Evolutionary conservation across 2,888 invertebrate genomes (phyloP).

Genomic region (Caenorhabditis becei): DNA sequence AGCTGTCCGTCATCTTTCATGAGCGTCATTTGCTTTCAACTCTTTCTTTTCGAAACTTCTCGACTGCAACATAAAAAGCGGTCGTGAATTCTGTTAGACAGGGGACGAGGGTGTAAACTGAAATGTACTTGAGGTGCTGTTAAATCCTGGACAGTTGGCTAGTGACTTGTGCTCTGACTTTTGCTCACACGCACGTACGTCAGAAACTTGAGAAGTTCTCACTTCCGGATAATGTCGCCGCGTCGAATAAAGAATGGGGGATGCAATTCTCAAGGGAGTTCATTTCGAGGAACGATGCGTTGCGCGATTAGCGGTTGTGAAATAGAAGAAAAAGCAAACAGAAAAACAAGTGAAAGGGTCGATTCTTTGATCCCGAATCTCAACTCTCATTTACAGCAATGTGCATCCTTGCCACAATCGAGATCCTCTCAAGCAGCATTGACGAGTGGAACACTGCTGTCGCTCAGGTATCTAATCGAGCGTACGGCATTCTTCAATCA

Average conservation of each 20-base stretch:
- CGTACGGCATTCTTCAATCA: background rate
- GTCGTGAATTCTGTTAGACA: constrained; percentile 19
- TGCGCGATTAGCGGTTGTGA: background rate
- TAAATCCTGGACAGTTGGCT: constrained; percentile 42
- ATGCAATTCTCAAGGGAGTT: no score
- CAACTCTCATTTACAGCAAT: constrained; percentile 67
- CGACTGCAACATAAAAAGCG: constrained; percentile 19
- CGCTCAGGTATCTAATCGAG: constrained; percentile 52
- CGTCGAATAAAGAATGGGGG: no score
- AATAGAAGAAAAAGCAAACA: background rate
- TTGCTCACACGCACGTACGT: constrained; percentile 16
- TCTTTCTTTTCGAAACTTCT: constrained; percentile 3
- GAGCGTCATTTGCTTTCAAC: constrained; percentile 41
- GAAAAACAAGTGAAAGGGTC: constrained; percentile 7
- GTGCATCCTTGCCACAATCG: constrained; percentile 75
- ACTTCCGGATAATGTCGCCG: constrained; percentile 14
- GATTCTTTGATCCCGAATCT: background rate
- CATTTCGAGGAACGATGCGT: no score
- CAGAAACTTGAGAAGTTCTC: constrained; percentile 13
- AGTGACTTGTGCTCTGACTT: constrained; percentile 45
- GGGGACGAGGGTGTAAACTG: constrained; percentile 35
- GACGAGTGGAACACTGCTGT: constrained; percentile 79
- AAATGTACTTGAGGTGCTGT: constrained; percentile 17
- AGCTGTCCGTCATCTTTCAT: constrained; percentile 34
- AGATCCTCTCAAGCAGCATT: constrained; percentile 77